A percentile compares a stretch with the other conserved stretches of the same genome.
These are phyloP conservation scores for Sycophila sp. DNA, from an alignment of 1,140 invertebrate species.

Conservation along the genomic window DNA sequence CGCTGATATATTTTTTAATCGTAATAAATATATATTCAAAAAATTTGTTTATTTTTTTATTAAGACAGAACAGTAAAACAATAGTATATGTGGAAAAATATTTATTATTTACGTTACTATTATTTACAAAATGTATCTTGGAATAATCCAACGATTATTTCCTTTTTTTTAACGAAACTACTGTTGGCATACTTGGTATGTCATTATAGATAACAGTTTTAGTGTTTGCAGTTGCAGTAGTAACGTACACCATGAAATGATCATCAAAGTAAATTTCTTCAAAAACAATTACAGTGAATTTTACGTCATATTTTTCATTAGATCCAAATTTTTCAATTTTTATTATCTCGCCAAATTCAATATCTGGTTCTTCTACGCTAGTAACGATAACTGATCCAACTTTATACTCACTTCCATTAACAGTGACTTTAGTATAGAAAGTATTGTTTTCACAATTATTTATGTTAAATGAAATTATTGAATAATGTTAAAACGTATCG, in stretches of 20 bases:
- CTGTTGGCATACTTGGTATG: not conserved
- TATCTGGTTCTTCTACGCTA: not conserved
- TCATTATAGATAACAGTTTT: not conserved
- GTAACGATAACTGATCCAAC: not conserved
- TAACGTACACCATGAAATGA: not conserved
- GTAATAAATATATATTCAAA: not conserved
- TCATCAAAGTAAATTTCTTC: not conserved
- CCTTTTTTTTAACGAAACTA: not conserved
- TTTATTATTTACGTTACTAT: too few relatives aligned
- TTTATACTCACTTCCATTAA: slow-evolving; percentile 7
- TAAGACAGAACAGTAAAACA: too few relatives aligned
- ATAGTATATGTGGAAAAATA: not conserved
- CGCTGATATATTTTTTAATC: not conserved
- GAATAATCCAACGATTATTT: not conserved
- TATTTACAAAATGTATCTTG: not conserved
- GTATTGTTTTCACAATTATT: not conserved
- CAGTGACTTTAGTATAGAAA: not conserved
- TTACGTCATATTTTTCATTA: not conserved
- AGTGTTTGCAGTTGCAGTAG: not conserved
- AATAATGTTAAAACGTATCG: not conserved
- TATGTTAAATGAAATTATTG: not conserved
- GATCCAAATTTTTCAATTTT: not conserved
- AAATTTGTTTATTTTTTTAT: too few relatives aligned
- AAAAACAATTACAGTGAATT: not conserved
- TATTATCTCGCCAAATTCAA: not conserved